Base-by-base conservation (phyloP, 2,797 vertebrate genomes). In the Potorous gilbertii region DNA sequence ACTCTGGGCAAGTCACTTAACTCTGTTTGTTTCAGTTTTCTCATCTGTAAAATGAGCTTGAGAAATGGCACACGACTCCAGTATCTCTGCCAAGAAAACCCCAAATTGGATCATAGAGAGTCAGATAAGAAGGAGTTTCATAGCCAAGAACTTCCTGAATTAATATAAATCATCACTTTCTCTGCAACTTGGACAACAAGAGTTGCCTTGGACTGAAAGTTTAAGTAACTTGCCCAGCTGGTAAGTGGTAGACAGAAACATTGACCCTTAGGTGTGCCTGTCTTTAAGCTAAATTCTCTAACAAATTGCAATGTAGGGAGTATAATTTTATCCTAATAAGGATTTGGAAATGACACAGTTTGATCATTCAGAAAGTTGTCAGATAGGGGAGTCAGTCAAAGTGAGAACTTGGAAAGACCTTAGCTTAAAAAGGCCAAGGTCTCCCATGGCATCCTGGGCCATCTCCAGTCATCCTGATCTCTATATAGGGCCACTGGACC, bases 331-430 rank as follows among this genome's bases (percentile, higher is more conserved):
- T 54, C 94, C 93, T 97, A 92, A 81, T 94, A 92, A 91, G 89
- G 91, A 96, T 97, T 93, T 95, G 55, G 90, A 81, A 95, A 91
- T 40, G 46, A 62, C n/a, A 93, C 50, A 91, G 92, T 96, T 50
- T 96, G 93, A 97, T 96, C 91, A 97, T 96, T 92, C 93, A 94
- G 91, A 93, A 96, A 94, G 91, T 93, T 55, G 90, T 93, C 96
- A 97, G 31, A 54, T 57, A 90, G 56, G 93, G 94, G 62, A 28
- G 1, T 28, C 56, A 56, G 56, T 56, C 27, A 28, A 27, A 56
- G 24, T 56, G 56, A 56, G 56, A 56, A 27, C 56, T 56, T 56
- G 56, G 27, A 56, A 28, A 56, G 56, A 56, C 1, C 56, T 56
- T 28, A 28, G 56, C 8, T 56, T 56, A 56, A 56, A 56, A 56